Evolutionary conservation across 1,140 invertebrate species (phyloP).

Genomic region (Nautilus pompilius): DNA sequence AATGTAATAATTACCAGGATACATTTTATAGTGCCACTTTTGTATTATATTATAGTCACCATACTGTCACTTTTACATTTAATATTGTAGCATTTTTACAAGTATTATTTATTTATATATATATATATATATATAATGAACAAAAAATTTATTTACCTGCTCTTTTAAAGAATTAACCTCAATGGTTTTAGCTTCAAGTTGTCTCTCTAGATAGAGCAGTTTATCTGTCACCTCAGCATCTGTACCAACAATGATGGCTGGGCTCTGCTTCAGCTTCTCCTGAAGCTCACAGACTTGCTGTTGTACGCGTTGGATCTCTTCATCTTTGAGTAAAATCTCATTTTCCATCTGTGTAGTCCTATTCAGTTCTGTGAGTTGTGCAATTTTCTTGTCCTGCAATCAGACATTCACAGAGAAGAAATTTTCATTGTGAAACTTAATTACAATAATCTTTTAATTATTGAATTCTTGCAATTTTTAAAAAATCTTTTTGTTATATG

Average conservation of each 20-base stretch:
- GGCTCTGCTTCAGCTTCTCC: constrained; percentile 19
- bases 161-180: constrained; percentile 41
- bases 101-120: too few species aligned
- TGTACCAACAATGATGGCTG: constrained; percentile 26
- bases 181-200: constrained; percentile 37
- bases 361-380: constrained; percentile 40
- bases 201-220: constrained; percentile 40
- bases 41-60: too few species aligned
- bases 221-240: constrained; percentile 38
- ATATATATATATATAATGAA: background rate
- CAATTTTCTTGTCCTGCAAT: constrained; percentile 44
- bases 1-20: too few species aligned
- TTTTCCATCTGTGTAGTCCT: constrained; percentile 35
- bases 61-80: too few species aligned
- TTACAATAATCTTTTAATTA: too few species aligned
- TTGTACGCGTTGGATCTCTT: constrained; percentile 39
- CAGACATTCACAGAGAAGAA: background rate
- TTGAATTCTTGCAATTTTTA: too few species aligned
- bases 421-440: background rate
- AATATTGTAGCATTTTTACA: too few species aligned
- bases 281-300: constrained; percentile 35
- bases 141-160: constrained; percentile 32
- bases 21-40: too few species aligned
- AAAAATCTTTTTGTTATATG: too few species aligned
- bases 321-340: constrained; percentile 44